These are phyloP conservation scores for Sialia sialis DNA, from an alignment of 2,113 vertebrate genomes.

Conservation along the genomic window DNA sequence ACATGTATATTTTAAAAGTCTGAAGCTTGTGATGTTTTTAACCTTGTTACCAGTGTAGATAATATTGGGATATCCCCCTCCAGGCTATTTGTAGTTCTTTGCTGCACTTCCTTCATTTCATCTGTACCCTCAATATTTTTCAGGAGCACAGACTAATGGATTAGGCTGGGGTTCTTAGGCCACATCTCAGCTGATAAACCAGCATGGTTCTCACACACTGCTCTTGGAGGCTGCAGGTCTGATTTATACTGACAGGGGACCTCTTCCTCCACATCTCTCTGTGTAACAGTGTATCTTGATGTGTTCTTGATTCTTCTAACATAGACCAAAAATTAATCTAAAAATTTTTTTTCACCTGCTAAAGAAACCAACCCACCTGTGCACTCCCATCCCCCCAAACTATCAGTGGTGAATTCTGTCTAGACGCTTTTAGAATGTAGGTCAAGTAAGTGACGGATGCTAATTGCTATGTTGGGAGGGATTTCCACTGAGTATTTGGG, in stretches of 20 bases:
- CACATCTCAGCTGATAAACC: background rate
- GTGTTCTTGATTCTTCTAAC: background rate
- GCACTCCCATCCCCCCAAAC: background rate
- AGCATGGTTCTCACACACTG: background rate
- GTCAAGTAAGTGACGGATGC: constrained; percentile 48
- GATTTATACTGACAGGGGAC: background rate
- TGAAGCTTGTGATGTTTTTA: background rate
- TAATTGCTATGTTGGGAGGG: constrained; percentile 23
- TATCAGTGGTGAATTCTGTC: constrained; percentile 22
- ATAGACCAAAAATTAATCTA: background rate
- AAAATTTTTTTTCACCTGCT: background rate
- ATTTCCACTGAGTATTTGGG: constrained; percentile 58
- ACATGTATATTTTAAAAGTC: background rate
- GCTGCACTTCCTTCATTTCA: background rate
- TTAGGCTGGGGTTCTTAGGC: background rate
- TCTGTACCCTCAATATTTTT: background rate
- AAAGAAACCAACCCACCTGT: background rate
- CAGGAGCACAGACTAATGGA: background rate
- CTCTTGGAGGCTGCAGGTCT: background rate
- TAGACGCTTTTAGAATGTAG: constrained; percentile 37
- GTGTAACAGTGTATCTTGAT: background rate
- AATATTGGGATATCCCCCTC: background rate
- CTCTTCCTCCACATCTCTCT: background rate
- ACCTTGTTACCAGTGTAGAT: background rate
- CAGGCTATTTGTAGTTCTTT: constrained; percentile 21